These are phyloP conservation scores for Anabacerthia variegaticeps DNA, from an alignment of 2,797 vertebrate species.

Conservation along the genomic window DNA sequence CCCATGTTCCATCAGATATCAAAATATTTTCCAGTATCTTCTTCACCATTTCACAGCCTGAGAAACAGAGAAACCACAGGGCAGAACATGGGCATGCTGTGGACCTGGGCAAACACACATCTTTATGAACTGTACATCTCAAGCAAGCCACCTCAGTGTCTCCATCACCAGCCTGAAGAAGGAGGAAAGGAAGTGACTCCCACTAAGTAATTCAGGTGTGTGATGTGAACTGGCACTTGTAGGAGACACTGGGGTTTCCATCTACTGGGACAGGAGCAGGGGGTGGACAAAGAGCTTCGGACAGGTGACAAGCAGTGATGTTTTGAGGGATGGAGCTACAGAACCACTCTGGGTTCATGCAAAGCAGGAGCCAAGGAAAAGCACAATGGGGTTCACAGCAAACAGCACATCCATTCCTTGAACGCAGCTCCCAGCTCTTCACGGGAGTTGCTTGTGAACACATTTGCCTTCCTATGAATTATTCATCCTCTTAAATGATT, in stretches of 20 bases:
- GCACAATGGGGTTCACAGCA: background rate
- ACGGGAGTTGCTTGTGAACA: background rate
- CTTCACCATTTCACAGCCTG: background rate
- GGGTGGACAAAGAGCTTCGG: background rate
- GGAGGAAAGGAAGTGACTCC: background rate
- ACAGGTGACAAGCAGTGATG: background rate
- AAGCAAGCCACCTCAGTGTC: background rate
- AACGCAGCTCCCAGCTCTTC: background rate
- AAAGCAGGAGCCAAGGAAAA: background rate
- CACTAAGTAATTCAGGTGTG: background rate
- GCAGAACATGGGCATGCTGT: background rate
- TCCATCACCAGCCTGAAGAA: background rate
- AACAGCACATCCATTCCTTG: background rate
- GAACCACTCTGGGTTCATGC: background rate
- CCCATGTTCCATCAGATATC: background rate
- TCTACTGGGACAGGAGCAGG: background rate
- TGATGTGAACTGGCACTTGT: background rate
- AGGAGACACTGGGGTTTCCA: rapidly evolving
- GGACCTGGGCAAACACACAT: too few species aligned
- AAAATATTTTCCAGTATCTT: background rate
- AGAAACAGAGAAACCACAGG: background rate
- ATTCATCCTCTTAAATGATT: constrained; percentile 50
- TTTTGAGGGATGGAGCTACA: background rate
- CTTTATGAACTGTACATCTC: background rate
- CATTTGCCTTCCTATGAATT: constrained; percentile 47